Conservation (phyloP, 2,888 invertebrate species). For the Caenorhabditis plicata region DNA sequence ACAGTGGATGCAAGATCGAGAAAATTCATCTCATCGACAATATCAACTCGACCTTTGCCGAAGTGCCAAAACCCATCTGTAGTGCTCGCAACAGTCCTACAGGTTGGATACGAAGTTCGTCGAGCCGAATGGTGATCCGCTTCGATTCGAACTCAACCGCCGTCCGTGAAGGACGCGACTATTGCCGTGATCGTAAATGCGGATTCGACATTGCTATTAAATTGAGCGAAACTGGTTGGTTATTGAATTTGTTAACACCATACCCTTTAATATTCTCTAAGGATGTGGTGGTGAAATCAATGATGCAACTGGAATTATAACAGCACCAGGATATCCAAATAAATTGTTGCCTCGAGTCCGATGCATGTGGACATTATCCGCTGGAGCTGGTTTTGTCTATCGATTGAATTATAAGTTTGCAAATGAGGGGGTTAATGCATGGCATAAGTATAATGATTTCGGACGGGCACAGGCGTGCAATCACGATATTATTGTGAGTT, state of each 20-base stretch:
- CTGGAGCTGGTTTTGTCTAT: constrained; percentile 53
- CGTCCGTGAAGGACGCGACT: constrained; percentile 33
- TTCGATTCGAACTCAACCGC: constrained; percentile 31
- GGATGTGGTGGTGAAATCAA: constrained; percentile 57
- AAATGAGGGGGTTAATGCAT: too few relatives aligned
- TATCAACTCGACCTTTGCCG: constrained; percentile 27
- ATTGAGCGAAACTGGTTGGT: constrained; percentile 42
- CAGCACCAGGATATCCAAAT: constrained; percentile 52
- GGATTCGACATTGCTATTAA: constrained; percentile 55
- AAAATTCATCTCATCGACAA: constrained; percentile 47
- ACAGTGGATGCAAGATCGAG: constrained; percentile 53
- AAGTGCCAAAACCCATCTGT: constrained; percentile 24
- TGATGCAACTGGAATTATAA: constrained; percentile 45
- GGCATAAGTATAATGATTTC: not conserved
- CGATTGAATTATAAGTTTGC: constrained; percentile 49
- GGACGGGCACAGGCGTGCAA: not conserved
- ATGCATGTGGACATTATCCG: constrained; percentile 56
- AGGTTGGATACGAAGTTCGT: constrained; percentile 10
- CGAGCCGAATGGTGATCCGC: constrained; percentile 29
- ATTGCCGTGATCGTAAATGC: constrained; percentile 53
- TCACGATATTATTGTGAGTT: not conserved
- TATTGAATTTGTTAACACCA: not conserved
- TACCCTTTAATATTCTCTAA: constrained; percentile 4
- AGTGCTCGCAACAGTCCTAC: constrained; percentile 2
- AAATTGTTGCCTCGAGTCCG: constrained; percentile 38